Evolutionary conservation across 2,888 invertebrate species (phyloP), one percentile per base, ranked within the genome.

Genomic region (Brenthis hecate): DNA sequence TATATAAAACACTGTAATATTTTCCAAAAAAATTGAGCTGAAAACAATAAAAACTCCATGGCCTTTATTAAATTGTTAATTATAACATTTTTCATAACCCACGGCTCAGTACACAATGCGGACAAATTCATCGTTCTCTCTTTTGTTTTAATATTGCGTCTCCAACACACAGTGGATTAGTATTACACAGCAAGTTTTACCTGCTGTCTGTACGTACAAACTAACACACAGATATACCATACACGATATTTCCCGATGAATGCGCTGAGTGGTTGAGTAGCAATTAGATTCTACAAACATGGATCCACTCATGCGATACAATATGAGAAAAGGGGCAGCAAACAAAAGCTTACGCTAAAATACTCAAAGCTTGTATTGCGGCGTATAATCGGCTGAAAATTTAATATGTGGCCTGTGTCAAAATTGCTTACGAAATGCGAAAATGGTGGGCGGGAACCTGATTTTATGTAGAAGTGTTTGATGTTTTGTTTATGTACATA

Each of bases 251-350:
- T 84, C 82, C 85, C 84, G 81, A 84, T 86, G 90, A 86, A 85
- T 89, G 83, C 85, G 78, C 86, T 87, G 88, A 88, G 85, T 89
- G 87, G 89, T 86, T 88, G 88, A 88, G 85, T 89, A 87, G 89
- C 91, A 91, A 92, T 91, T 91, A 91, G 88, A 91, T 89, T 87
- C 87, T 85, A 85, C 91, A 91, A 91, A 85, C 73, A 77, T 80
- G 82, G 81, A 84, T 81, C 85, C 89, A 85, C 85, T 88, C 89
- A 81, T 76, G 79, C 80, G 86, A 84, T 89, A 92, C 89, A 89
- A 90, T 90, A 89, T 86, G 87, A 85, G 88, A 84, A 88, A 85
- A 88, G 88, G 88, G 85, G 80, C 80, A 78, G 80, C 85, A 86
- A 85, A 90, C 89, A 89, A 89, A 86, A 82, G 85, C 82, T 77